Percentiles rank a stretch among this genome's conserved stretches.
Conservation (phyloP, 2,888 invertebrate species). For the Malacosoma neustria region DNA sequence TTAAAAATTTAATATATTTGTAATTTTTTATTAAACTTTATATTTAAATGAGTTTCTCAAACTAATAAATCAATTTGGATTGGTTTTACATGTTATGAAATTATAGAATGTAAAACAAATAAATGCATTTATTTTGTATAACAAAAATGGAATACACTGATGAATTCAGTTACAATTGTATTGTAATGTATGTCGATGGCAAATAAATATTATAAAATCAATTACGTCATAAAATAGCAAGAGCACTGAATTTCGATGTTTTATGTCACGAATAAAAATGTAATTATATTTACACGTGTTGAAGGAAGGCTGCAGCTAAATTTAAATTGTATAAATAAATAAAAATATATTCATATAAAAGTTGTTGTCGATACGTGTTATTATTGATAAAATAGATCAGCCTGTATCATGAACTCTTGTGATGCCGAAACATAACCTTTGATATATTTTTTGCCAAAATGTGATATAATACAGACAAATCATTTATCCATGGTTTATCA, state of each 20-base stretch:
- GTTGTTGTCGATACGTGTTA: not conserved
- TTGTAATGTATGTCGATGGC: conserved; percentile 2
- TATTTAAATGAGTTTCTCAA: too few relatives aligned
- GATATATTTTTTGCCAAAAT: too few relatives aligned
- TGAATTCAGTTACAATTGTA: conserved; percentile 5
- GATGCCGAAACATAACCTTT: too few relatives aligned
- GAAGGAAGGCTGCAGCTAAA: conserved; percentile 28
- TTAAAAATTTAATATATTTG: too few relatives aligned
- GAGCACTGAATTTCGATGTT: conserved; percentile 71
- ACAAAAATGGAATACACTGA: conserved; percentile 15
- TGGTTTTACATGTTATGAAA: too few relatives aligned
- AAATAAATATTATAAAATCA: conserved; percentile 25
- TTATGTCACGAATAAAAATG: conserved; percentile 54
- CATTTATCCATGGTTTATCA: too few relatives aligned
- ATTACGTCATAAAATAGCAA: conserved; percentile 54
- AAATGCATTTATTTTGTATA: too few relatives aligned
- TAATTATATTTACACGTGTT: conserved; percentile 63
- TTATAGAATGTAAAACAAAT: too few relatives aligned
- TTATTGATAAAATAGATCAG: not conserved
- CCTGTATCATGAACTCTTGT: too few relatives aligned
- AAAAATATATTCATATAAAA: conserved; percentile 5
- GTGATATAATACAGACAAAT: too few relatives aligned
- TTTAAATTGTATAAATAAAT: conserved; percentile 13
- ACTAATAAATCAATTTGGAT: too few relatives aligned
- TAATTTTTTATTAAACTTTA: too few relatives aligned